Evolutionary conservation across 2,113 vertebrate species (phyloP).

Genomic region (Gymnarchus niloticus): DNA sequence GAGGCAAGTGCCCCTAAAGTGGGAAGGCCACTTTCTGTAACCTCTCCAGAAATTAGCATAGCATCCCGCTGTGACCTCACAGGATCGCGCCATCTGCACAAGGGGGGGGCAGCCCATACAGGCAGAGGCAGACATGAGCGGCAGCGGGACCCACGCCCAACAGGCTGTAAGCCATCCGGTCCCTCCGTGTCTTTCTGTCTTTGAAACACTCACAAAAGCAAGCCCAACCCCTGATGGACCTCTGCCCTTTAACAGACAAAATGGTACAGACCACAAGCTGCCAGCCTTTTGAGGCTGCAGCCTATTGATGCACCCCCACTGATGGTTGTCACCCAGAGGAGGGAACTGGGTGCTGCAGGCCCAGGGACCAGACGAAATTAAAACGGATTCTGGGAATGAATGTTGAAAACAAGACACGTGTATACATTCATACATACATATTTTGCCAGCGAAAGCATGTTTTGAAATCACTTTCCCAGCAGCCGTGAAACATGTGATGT

Average conservation of each 20-base stretch:
- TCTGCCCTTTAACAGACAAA: conserved; percentile 20
- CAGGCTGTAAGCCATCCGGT: neutral
- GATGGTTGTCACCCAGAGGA: conserved; percentile 37
- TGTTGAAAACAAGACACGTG: neutral
- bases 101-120: neutral
- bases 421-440: neutral
- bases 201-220: neutral
- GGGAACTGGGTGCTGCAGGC: neutral
- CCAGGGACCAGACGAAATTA: neutral
- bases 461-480: neutral
- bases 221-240: neutral
- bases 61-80: neutral
- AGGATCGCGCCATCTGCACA: neutral
- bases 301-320: conserved; percentile 29
- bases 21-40: neutral
- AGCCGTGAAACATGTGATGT: neutral
- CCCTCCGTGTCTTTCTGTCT: neutral
- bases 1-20: neutral
- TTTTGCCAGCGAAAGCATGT: neutral
- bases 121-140: neutral
- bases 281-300: conserved; percentile 27
- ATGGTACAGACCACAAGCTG: neutral
- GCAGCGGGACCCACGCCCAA: neutral
- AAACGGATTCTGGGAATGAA: neutral
- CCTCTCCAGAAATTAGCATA: conserved; percentile 3